phyloP scores from a whole-genome alignment of 2,797 vertebrate genomes.

The Trematomus bernacchii region DNA sequence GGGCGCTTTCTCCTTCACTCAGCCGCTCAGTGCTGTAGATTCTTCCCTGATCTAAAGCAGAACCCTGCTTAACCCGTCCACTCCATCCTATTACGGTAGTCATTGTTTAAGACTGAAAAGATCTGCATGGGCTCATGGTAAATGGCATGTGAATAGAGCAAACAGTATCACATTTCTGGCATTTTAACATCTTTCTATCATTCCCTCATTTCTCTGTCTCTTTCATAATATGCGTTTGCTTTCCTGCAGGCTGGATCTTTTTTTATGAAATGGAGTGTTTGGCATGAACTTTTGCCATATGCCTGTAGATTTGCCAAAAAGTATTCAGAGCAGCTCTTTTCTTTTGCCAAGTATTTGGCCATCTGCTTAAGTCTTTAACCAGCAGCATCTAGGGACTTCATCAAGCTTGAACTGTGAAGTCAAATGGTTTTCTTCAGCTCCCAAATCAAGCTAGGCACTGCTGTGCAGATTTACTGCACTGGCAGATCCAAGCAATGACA shows the following conservation, averaged over 20 bases:
- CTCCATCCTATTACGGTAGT: slow-evolving; percentile 69
- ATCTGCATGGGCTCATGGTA: slow-evolving; percentile 57
- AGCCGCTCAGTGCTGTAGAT: slow-evolving; percentile 48
- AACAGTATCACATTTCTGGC: slow-evolving; percentile 70
- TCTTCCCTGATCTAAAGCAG: slow-evolving; percentile 76
- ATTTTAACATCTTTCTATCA: slow-evolving; percentile 71
- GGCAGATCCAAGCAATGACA: slow-evolving; percentile 70
- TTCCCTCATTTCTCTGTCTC: slow-evolving; percentile 60
- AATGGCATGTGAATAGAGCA: slow-evolving; percentile 69
- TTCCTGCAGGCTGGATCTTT: slow-evolving; percentile 65
- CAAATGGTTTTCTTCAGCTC: slow-evolving; percentile 80
- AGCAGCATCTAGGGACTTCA: slow-evolving; percentile 82
- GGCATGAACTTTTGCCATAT: slow-evolving; percentile 85
- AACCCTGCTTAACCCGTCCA: slow-evolving; percentile 67
- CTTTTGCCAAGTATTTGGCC: slow-evolving; percentile 85
- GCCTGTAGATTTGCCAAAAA: slow-evolving; percentile 85
- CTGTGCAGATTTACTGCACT: slow-evolving; percentile 77
- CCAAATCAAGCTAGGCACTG: slow-evolving; percentile 75
- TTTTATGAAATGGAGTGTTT: slow-evolving; percentile 79
- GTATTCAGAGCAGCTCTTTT: slow-evolving; percentile 84
- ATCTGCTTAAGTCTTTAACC: slow-evolving; percentile 88
- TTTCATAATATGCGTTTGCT: slow-evolving; percentile 68
- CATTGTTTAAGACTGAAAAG: slow-evolving; percentile 74
- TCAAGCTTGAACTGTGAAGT: slow-evolving; percentile 83
- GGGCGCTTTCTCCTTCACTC: slow-evolving; percentile 55